A percentile compares a stretch with the other conserved stretches of the same genome.
phyloP scores from a whole-genome alignment of 2,888 invertebrate genomes.

The Athalia circularis region DNA sequence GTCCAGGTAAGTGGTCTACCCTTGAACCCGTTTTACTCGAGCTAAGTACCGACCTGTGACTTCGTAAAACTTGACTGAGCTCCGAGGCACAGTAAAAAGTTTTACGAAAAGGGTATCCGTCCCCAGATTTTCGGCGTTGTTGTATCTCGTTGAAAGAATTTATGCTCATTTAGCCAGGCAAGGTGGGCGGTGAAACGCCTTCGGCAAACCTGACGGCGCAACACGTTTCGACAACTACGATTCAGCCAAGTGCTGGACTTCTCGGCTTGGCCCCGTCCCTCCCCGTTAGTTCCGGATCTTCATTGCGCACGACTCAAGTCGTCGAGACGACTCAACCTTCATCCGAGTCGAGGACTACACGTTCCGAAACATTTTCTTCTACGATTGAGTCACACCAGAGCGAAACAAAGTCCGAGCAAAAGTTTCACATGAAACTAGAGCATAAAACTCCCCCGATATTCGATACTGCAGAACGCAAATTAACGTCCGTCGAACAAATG shows the following conservation, averaged over 20 bases:
- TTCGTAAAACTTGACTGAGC: too few species aligned
- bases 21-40: background rate
- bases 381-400: conserved; percentile 69
- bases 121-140: background rate
- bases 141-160: conserved; percentile 3
- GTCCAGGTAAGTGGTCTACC: conserved; percentile 62
- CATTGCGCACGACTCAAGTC: conserved; percentile 41
- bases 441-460: conserved; percentile 68
- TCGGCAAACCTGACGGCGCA: conserved; percentile 66
- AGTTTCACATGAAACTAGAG: conserved; percentile 72
- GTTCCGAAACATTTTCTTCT: conserved; percentile 70
- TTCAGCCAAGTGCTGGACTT: conserved; percentile 66
- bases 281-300: conserved; percentile 60
- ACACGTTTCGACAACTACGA: conserved; percentile 66
- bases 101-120: too few species aligned
- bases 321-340: conserved; percentile 51
- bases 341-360: conserved; percentile 58
- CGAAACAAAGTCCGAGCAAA: conserved; percentile 72
- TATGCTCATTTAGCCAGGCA: conserved; percentile 61
- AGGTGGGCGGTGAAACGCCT: conserved; percentile 66
- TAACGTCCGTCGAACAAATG: background rate
- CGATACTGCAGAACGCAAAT: background rate
- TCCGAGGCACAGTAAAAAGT: too few species aligned
- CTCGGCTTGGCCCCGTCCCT: conserved; percentile 59
- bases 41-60: background rate